Conservation (phyloP, 2,888 invertebrate genomes). For the Lamellibrachia columna region DNA sequence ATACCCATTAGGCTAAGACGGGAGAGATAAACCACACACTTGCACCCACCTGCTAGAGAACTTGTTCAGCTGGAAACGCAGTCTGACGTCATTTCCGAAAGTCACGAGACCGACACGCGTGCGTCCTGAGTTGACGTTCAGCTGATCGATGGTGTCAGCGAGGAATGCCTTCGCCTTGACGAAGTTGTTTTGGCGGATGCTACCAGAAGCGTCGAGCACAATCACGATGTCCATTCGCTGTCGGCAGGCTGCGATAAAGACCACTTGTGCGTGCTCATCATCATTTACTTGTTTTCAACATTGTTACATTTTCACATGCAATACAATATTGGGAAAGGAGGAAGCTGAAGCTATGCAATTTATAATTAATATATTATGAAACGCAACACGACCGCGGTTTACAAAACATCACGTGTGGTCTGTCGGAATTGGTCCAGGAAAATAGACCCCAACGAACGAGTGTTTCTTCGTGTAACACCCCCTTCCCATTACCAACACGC, state of each 20-base stretch:
- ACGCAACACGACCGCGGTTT: too few species aligned
- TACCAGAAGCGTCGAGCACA: constrained; percentile 27
- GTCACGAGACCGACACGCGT: constrained; percentile 25
- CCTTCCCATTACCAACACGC: too few species aligned
- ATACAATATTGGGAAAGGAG: too few species aligned
- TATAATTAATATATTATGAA: too few species aligned
- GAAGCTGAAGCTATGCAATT: too few species aligned
- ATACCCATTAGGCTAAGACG: neutral
- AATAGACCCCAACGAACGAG: too few species aligned
- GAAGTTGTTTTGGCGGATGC: constrained; percentile 26
- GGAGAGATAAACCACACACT: neutral
- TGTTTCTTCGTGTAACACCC: too few species aligned
- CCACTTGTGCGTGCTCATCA: neutral
- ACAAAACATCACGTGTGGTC: too few species aligned
- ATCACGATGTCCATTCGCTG: neutral
- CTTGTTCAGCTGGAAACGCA: constrained; percentile 19
- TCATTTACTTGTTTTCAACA: too few species aligned
- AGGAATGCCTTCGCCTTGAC: constrained; percentile 19
- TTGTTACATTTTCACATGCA: too few species aligned
- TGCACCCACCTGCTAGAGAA: neutral
- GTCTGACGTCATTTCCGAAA: constrained; percentile 18
- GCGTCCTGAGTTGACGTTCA: neutral
- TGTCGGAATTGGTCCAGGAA: too few species aligned
- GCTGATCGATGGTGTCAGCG: neutral
- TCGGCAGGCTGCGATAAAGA: neutral